phyloP scores from a whole-genome alignment of 2,888 invertebrate genomes.

The Philhelius pedissequus region DNA sequence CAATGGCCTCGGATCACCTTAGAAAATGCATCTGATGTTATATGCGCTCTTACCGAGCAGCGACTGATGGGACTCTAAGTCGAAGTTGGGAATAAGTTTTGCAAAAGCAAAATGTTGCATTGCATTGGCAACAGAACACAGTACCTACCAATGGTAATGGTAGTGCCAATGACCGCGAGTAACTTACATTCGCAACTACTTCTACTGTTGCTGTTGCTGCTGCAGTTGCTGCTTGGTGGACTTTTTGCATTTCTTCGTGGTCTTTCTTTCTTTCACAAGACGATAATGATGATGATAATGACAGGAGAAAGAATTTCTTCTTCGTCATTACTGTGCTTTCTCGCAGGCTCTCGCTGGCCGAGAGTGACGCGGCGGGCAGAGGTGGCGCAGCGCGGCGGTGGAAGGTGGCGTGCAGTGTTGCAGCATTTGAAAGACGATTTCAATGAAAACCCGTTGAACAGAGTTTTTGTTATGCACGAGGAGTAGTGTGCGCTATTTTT shows the following conservation, averaged over 20 bases:
- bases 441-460: constrained; percentile 60
- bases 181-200: constrained; percentile 78
- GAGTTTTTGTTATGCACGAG: constrained; percentile 62
- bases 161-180: constrained; percentile 78
- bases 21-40: constrained; percentile 73
- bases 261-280: constrained; percentile 28
- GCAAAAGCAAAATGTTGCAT: constrained; percentile 23
- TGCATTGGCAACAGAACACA: constrained; percentile 15
- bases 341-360: constrained; percentile 1
- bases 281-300: constrained; percentile 54
- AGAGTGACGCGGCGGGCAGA: not conserved
- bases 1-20: constrained; percentile 77
- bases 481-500: constrained; percentile 66
- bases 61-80: constrained; percentile 32
- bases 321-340: constrained; percentile 50
- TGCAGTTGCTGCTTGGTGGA: constrained; percentile 12
- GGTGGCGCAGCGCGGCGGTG: not conserved
- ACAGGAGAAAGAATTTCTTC: constrained; percentile 67
- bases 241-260: constrained; percentile 65
- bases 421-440: constrained; percentile 37
- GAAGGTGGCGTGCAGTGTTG: not conserved
- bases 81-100: constrained; percentile 35
- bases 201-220: constrained; percentile 59
- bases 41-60: constrained; percentile 57
- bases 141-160: too few relatives aligned